Percentiles rank a stretch among this genome's conserved stretches.
Conservation (phyloP, 2,888 invertebrate genomes). For the Philereme vetulata region DNA sequence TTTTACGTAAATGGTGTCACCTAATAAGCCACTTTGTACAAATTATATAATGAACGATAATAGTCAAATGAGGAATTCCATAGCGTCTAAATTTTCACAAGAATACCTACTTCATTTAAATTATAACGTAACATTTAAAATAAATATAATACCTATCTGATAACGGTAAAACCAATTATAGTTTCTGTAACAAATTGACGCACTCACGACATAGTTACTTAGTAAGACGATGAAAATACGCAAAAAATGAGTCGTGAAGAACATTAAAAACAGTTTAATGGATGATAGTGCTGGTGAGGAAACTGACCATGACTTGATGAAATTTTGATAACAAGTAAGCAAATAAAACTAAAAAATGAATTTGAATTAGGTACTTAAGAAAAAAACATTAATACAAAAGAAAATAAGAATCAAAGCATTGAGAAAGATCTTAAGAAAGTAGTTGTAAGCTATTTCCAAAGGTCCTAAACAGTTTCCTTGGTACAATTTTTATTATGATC, state of each 20-base stretch:
- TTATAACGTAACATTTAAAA: not conserved
- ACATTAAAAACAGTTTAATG: not conserved
- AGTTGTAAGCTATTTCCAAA: constrained; percentile 31
- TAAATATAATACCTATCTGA: not conserved
- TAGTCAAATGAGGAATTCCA: constrained; percentile 1
- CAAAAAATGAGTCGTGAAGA: constrained; percentile 57
- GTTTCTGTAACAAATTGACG: constrained; percentile 70
- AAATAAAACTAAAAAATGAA: not conserved
- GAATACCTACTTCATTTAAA: not conserved
- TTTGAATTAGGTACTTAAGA: not conserved
- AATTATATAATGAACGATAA: constrained; percentile 30
- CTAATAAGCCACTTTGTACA: constrained; percentile 38
- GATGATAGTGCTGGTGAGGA: not conserved
- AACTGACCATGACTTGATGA: not conserved
- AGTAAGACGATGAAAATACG: constrained; percentile 59
- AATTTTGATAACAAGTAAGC: not conserved
- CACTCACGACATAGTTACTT: constrained; percentile 70
- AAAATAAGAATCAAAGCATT: constrained; percentile 15
- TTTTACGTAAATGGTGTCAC: constrained; percentile 50
- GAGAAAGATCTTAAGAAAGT: constrained; percentile 29
- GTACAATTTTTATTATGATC: constrained; percentile 33
- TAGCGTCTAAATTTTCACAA: not conserved
- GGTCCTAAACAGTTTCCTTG: constrained; percentile 31
- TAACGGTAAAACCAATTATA: constrained; percentile 61
- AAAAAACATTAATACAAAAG: not conserved